Conservation (phyloP, 2,888 invertebrate genomes). For the Drosophila recens region DNA sequence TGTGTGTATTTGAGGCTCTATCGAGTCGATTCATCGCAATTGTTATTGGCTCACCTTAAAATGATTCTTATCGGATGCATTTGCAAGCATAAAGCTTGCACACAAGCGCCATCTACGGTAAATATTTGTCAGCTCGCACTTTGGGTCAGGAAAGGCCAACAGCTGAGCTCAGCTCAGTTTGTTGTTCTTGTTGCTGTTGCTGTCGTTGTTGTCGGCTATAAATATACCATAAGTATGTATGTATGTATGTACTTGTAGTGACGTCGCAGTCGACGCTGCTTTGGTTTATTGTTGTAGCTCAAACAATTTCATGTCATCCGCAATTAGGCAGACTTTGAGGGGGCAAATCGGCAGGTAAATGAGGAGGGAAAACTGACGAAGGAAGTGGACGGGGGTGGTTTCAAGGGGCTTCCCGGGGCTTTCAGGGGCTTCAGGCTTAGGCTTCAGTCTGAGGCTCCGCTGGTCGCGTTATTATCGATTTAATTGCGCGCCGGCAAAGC, state of each 20-base stretch:
- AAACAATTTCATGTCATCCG: slow-evolving; percentile 83
- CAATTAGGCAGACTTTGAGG: slow-evolving; percentile 78
- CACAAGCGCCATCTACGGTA: slow-evolving; percentile 57
- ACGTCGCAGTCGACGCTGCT: slow-evolving; percentile 29
- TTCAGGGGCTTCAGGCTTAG: slow-evolving; percentile 34
- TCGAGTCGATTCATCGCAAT: slow-evolving; percentile 22
- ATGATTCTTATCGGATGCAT: slow-evolving; percentile 62
- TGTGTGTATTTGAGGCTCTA: not conserved
- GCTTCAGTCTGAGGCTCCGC: slow-evolving; percentile 34
- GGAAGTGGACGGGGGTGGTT: not conserved
- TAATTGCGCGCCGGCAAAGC: slow-evolving; percentile 48
- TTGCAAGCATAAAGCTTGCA: slow-evolving; percentile 57
- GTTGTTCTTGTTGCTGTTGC: slow-evolving; percentile 13
- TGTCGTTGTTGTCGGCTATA: slow-evolving; percentile 11
- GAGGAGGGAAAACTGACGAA: not conserved
- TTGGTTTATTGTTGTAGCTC: slow-evolving; percentile 77
- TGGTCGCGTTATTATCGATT: slow-evolving; percentile 61
- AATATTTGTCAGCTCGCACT: slow-evolving; percentile 66
- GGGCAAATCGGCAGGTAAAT: not conserved
- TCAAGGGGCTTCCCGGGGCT: not conserved
- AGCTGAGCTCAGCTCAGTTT: slow-evolving; percentile 27
- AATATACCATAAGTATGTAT: not conserved
- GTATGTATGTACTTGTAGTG: not conserved
- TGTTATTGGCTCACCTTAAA: slow-evolving; percentile 47
- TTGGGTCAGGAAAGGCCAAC: slow-evolving; percentile 47